Evolutionary conservation across 2,113 vertebrate species (phyloP).

Genomic region (Notechis scutatus): DNA sequence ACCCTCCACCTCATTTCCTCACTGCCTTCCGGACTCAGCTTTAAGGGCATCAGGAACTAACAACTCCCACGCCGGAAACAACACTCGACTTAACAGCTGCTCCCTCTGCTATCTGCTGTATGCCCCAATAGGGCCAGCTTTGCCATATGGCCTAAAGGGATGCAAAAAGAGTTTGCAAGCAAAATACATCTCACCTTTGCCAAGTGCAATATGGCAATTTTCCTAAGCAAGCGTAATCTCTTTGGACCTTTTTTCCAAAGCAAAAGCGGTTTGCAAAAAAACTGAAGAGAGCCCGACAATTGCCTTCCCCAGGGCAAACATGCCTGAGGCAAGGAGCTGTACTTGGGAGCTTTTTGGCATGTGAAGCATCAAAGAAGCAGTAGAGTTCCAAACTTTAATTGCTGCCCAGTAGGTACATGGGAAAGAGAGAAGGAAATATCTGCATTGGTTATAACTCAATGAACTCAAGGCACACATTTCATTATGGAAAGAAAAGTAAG

Average conservation of each 20-base stretch:
- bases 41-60: constrained; percentile 26
- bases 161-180: background rate
- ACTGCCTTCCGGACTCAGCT: background rate
- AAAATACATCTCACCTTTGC: constrained; percentile 1
- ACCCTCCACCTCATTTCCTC: background rate
- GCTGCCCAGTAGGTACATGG: background rate
- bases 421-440: background rate
- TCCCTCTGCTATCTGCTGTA: constrained; percentile 8
- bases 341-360: background rate
- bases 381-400: background rate
- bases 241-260: constrained; percentile 1
- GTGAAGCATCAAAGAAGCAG: background rate
- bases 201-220: constrained; percentile 14
- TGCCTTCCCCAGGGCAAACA: background rate
- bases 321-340: background rate
- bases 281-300: background rate
- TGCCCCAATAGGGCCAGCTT: constrained; percentile 6
- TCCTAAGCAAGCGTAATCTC: background rate
- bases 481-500: background rate
- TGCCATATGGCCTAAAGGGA: constrained; percentile 18
- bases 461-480: background rate
- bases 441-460: background rate
- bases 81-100: constrained; percentile 9
- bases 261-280: background rate
- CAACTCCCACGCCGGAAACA: constrained; percentile 25